Percentiles rank a stretch among this genome's conserved stretches.
phyloP scores from a whole-genome alignment of 1,140 invertebrate genomes.

The Odontomachus brunneus region DNA sequence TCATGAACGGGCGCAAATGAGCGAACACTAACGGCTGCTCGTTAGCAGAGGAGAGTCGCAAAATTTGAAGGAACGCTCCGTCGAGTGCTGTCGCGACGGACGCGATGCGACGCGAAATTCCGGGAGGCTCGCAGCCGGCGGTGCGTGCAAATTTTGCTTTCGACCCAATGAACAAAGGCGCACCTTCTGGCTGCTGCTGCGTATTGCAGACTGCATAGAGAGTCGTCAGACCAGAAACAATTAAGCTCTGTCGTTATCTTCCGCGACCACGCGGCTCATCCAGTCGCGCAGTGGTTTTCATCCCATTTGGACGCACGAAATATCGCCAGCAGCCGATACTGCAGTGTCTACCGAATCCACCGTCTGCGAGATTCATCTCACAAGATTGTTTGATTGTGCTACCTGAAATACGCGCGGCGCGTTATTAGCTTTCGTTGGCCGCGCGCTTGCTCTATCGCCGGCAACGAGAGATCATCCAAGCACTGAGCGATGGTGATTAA shows the following conservation, averaged over 20 bases:
- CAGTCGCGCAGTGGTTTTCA: slow-evolving; percentile 69
- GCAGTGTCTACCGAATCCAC: no score
- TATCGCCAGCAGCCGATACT: neutral
- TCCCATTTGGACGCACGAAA: slow-evolving; percentile 18
- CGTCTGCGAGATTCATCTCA: no score
- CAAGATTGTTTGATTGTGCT: no score
- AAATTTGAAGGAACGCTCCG: slow-evolving; percentile 58
- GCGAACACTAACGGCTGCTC: neutral
- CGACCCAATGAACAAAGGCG: slow-evolving; percentile 72
- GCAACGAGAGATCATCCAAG: no score
- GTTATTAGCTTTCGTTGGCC: no score
- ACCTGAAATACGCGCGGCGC: no score
- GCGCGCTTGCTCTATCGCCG: no score
- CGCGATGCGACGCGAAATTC: slow-evolving; percentile 64
- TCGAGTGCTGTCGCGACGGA: slow-evolving; percentile 52
- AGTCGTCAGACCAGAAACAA: slow-evolving; percentile 83
- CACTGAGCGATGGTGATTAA: neutral
- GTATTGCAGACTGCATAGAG: slow-evolving; percentile 77
- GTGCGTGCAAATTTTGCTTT: slow-evolving; percentile 72
- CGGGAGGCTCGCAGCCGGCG: slow-evolving; percentile 60
- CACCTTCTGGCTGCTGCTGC: slow-evolving; percentile 68
- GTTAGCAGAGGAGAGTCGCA: slow-evolving; percentile 16
- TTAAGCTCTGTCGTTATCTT: slow-evolving; percentile 81
- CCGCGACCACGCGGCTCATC: slow-evolving; percentile 73
- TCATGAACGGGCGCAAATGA: neutral